phyloP scores from a whole-genome alignment of 2,113 vertebrate species.

The Fregata magnificens region DNA sequence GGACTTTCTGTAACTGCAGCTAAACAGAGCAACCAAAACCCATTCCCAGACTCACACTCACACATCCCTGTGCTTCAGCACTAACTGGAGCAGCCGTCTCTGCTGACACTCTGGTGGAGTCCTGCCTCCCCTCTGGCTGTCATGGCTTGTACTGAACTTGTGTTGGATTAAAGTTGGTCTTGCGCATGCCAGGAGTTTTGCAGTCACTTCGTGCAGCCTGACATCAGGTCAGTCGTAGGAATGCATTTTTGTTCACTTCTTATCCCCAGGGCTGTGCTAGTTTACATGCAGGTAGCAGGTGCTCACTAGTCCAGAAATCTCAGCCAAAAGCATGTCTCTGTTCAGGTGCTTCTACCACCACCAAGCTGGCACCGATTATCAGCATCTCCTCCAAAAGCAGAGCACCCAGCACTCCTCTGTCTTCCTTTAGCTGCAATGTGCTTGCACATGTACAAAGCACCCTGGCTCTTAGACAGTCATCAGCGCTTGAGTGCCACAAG shows the following conservation, averaged over 20 bases:
- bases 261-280: background rate
- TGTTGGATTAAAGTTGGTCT: background rate
- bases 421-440: accelerated
- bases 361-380: background rate
- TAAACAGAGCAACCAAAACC: background rate
- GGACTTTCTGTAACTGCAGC: background rate
- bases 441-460: accelerated
- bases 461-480: background rate
- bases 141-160: background rate
- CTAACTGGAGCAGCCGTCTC: background rate
- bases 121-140: background rate
- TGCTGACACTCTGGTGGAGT: background rate
- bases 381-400: background rate
- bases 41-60: background rate
- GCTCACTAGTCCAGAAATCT: background rate
- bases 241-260: background rate
- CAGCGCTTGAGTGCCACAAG: background rate
- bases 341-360: background rate
- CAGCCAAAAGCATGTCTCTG: too few relatives aligned
- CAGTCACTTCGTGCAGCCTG: background rate
- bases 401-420: background rate
- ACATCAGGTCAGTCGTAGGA: background rate
- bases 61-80: background rate
- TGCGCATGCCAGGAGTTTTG: accelerated
- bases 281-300: background rate